These are phyloP conservation scores for Neria commutata DNA, from an alignment of 2,888 invertebrate species.

Conservation along the genomic window DNA sequence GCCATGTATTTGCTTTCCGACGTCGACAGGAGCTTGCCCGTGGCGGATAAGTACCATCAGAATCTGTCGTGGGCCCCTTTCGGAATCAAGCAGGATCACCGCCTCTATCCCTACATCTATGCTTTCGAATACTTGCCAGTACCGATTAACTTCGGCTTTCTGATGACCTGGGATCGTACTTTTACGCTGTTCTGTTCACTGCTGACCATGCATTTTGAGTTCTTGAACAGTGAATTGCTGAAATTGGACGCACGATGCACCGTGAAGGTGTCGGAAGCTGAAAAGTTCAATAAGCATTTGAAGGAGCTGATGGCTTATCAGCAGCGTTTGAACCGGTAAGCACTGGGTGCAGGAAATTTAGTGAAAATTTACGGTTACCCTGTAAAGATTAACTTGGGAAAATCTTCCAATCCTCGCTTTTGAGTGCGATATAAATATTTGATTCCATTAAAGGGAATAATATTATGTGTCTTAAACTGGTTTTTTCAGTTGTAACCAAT, in stretches of 20 bases:
- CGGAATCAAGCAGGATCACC: constrained; percentile 18
- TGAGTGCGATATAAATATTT: no score
- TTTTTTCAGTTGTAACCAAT: no score
- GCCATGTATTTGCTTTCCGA: constrained; percentile 18
- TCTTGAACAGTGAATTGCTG: not conserved
- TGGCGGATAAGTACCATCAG: constrained; percentile 28
- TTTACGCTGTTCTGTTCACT: not conserved
- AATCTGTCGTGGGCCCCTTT: constrained; percentile 29
- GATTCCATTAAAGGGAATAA: no score
- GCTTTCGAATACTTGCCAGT: not conserved
- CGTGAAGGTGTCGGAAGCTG: not conserved
- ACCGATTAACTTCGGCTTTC: not conserved
- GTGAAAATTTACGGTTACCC: no score
- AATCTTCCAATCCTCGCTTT: no score
- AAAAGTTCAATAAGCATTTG: not conserved
- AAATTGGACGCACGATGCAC: not conserved
- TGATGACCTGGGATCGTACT: not conserved
- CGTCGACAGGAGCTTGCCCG: constrained; percentile 1
- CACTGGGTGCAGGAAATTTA: no score
- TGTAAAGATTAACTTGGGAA: no score
- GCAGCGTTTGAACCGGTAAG: not conserved
- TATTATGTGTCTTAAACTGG: no score
- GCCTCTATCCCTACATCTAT: constrained; percentile 2
- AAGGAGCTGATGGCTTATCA: not conserved
- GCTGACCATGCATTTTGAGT: not conserved